These are phyloP conservation scores for Boleophthalmus pectinirostris DNA, from an alignment of 2,113 vertebrate species.

Conservation along the genomic window DNA sequence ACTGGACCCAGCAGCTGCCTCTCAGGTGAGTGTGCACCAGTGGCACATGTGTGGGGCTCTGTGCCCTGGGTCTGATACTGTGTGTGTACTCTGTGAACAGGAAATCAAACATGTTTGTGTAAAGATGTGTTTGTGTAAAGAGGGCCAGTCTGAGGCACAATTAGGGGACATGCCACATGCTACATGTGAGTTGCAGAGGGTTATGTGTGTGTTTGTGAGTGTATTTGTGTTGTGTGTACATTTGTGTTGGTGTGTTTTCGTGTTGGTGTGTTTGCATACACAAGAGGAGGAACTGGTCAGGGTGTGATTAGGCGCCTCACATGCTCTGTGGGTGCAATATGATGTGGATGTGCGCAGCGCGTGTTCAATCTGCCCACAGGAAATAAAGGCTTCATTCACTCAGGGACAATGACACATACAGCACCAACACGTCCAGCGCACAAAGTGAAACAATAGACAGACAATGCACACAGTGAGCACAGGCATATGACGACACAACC, in stretches of 20 bases:
- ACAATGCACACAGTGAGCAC: constrained; percentile 47
- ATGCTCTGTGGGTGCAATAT: constrained; percentile 57
- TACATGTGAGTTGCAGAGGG: constrained; percentile 4
- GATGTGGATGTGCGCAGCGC: constrained; percentile 38
- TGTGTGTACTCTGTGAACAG: constrained; percentile 50
- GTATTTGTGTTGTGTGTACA: neutral
- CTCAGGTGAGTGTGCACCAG: constrained; percentile 41
- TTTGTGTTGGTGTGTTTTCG: neutral
- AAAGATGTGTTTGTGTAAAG: neutral
- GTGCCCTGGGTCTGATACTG: constrained; percentile 29
- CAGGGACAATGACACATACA: constrained; percentile 74
- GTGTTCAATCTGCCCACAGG: constrained; percentile 46
- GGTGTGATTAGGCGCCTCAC: constrained; percentile 52
- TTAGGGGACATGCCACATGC: constrained; percentile 37
- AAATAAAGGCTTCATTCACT: constrained; percentile 76
- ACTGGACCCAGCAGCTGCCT: constrained; percentile 55
- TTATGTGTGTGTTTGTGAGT: neutral
- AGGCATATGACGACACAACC: constrained; percentile 45
- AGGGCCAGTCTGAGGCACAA: constrained; percentile 20
- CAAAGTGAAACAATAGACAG: constrained; percentile 48
- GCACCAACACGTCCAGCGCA: constrained; percentile 52
- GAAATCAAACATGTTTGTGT: constrained; percentile 43
- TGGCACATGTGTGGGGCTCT: constrained; percentile 38
- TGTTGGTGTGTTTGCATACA: constrained; percentile 1
- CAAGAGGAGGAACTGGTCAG: constrained; percentile 38